These are phyloP conservation scores for Pteromalus puparum DNA, from an alignment of 1,140 invertebrate genomes.

Conservation along the genomic window DNA sequence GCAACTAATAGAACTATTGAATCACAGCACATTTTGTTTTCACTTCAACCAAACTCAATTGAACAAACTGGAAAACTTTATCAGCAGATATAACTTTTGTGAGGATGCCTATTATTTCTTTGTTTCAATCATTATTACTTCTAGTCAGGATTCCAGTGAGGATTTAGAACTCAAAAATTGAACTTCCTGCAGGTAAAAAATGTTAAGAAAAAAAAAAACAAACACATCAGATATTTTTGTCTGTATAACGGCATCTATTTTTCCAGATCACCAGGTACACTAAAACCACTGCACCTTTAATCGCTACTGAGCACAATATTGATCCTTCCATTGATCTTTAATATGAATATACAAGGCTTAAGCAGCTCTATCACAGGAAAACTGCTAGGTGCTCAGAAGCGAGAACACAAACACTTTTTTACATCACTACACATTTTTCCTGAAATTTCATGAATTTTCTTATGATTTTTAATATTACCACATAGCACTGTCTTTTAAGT, in stretches of 20 bases:
- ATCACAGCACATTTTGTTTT: constrained; percentile 49
- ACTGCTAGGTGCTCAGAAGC: constrained; percentile 63
- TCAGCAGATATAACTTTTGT: constrained; percentile 17
- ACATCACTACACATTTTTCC: constrained; percentile 73
- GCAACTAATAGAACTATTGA: constrained; percentile 39
- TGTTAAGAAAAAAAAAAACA: constrained; percentile 64
- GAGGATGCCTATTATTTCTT: constrained; percentile 13
- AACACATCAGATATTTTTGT: constrained; percentile 65
- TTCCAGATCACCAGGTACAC: constrained; percentile 70
- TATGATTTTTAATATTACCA: constrained; percentile 58
- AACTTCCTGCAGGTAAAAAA: constrained; percentile 63
- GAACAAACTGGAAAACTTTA: constrained; percentile 46
- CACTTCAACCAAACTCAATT: constrained; percentile 42
- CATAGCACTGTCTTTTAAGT: constrained; percentile 67
- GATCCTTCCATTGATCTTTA: constrained; percentile 47
- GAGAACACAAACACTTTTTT: constrained; percentile 72
- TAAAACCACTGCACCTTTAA: constrained; percentile 69
- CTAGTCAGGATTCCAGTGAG: background rate
- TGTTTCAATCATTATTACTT: background rate
- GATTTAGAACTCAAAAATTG: constrained; percentile 35
- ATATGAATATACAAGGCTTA: constrained; percentile 55
- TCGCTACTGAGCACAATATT: constrained; percentile 63
- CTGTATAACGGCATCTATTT: constrained; percentile 73
- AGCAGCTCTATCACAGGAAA: constrained; percentile 45
- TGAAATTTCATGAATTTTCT: constrained; percentile 54